Evolutionary conservation across 35 echinoderm and acorn worm species (phyloP).

Genomic region (Anneissia japonica): DNA sequence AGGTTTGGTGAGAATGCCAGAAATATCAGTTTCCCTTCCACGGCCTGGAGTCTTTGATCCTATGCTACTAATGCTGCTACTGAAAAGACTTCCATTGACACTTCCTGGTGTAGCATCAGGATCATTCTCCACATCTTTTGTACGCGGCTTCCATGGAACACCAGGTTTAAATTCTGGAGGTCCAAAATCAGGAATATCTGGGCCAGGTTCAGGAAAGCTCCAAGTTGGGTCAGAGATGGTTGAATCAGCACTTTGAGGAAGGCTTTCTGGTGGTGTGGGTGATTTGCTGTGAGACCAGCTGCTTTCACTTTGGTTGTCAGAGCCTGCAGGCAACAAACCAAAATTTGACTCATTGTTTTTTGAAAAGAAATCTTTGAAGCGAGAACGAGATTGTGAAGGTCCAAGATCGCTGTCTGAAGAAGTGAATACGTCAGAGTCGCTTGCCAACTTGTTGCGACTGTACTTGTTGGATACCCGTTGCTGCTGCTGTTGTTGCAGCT

Average conservation of each 20-base stretch:
- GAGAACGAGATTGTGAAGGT: not conserved
- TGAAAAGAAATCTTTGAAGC: not conserved
- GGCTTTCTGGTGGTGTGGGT: constrained; percentile 70
- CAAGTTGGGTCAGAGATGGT: constrained; percentile 79
- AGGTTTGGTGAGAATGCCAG: constrained; percentile 82
- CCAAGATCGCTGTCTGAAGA: not conserved
- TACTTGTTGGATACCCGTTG: not conserved
- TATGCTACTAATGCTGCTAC: not conserved
- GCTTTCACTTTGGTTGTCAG: not conserved
- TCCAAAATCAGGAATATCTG: constrained; percentile 28
- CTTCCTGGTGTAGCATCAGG: constrained; percentile 96
- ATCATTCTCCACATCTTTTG: constrained; percentile 85
- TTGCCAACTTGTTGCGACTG: not conserved
- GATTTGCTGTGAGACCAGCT: constrained; percentile 88
- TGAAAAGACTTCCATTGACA: constrained; percentile 25
- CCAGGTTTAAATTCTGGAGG: constrained; percentile 97
- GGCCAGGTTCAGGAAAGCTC: constrained; percentile 50
- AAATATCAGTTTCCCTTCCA: constrained; percentile 63
- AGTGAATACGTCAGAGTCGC: not conserved
- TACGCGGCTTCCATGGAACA: constrained; percentile 92
- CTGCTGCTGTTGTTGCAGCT: constrained; percentile 36
- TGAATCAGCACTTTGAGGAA: constrained; percentile 75
- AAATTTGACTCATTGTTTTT: not conserved
- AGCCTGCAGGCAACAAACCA: not conserved
- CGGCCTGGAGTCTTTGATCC: constrained; percentile 36